Conservation (phyloP, 1,140 invertebrate species). For the Paraescarpia echinospica region DNA sequence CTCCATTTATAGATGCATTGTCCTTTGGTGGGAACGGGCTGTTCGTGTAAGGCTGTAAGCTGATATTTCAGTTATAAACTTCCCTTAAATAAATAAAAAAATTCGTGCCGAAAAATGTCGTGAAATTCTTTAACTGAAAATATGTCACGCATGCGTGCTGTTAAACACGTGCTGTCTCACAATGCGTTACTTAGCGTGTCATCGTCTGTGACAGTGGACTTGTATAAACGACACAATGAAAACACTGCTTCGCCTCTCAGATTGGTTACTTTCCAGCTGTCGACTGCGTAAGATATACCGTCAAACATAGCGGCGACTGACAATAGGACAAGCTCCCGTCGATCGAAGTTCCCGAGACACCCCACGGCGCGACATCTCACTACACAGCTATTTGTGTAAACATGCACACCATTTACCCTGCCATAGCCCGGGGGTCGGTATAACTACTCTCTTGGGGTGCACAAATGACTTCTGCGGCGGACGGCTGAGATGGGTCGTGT, state of each 20-base stretch:
- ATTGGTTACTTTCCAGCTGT: background rate
- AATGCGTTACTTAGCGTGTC: background rate
- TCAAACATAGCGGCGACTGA: background rate
- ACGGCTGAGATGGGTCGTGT: background rate
- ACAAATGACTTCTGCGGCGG: background rate
- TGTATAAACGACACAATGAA: background rate
- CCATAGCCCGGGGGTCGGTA: background rate
- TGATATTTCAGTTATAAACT: no score
- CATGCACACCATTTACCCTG: background rate
- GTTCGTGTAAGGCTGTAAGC: no score
- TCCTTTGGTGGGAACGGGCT: no score
- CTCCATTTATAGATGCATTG: no score
- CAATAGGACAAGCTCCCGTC: background rate
- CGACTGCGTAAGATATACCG: background rate
- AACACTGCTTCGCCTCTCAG: background rate
- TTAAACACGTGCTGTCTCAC: no score
- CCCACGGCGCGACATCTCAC: background rate
- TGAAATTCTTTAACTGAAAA: no score
- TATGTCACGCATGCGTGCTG: no score
- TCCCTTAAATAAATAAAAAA: no score
- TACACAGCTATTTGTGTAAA: conserved; percentile 1
- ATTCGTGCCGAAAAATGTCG: no score
- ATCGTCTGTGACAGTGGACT: background rate
- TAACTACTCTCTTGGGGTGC: background rate
- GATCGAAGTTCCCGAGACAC: background rate